phyloP scores from a whole-genome alignment of 2,888 invertebrate species.

The Limnephilus rhombicus region DNA sequence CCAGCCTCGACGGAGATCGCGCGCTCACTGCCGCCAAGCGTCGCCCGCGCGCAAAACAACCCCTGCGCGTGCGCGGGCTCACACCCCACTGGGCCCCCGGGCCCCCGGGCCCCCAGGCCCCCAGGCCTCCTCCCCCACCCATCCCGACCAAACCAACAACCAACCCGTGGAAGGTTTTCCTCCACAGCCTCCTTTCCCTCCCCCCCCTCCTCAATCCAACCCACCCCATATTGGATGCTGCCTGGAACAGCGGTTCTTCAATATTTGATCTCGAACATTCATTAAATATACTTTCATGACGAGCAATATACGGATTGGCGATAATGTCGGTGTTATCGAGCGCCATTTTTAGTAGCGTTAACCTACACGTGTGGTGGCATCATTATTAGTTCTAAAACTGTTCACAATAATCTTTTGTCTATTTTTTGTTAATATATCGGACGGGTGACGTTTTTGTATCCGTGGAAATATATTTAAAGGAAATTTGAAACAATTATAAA shows the following conservation, averaged over 20 bases:
- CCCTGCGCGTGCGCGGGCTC: conserved; percentile 49
- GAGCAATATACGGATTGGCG: conserved; percentile 4
- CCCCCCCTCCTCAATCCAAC: background rate
- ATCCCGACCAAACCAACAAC: conserved; percentile 9
- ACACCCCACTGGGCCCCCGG: conserved; percentile 32
- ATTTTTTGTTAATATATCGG: background rate
- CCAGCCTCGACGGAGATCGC: conserved; percentile 65
- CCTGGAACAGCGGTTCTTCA: conserved; percentile 39
- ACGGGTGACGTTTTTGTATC: background rate
- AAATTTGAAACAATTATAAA: background rate
- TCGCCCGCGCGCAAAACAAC: conserved; percentile 56
- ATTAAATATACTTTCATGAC: conserved; percentile 24
- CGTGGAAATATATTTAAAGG: background rate
- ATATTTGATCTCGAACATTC: conserved; percentile 46
- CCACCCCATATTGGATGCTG: conserved; percentile 48
- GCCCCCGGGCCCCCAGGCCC: background rate
- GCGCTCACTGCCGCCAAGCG: conserved; percentile 63
- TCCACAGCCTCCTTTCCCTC: conserved; percentile 12
- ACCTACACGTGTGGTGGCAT: background rate
- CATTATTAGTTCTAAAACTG: background rate
- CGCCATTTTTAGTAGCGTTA: background rate
- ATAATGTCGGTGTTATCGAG: background rate
- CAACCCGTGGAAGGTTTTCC: conserved; percentile 34
- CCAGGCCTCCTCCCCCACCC: background rate
- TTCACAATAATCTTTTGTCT: background rate